Conservation (phyloP, 1,140 invertebrate species). For the Lethrus apterus region DNA sequence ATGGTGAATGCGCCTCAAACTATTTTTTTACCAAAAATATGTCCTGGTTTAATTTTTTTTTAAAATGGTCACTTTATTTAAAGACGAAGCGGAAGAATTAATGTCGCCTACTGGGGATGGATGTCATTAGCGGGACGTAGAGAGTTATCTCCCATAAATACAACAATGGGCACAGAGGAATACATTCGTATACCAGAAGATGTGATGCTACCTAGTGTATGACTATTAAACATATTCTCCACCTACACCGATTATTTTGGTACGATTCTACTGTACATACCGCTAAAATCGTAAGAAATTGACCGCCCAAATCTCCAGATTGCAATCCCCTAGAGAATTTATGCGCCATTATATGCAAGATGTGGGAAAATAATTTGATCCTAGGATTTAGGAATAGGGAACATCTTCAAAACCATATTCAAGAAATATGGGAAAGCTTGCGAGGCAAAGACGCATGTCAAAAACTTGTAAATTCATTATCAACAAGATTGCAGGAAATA, state of each 20-base stretch:
- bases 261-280: slow-evolving; percentile 5
- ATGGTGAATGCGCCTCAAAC: too few species aligned
- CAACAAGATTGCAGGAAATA: not conserved
- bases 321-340: slow-evolving; percentile 3
- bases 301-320: slow-evolving; percentile 6
- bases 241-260: not conserved
- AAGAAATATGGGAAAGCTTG: slow-evolving; percentile 3
- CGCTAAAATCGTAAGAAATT: not conserved
- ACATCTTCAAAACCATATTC: not conserved
- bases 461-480: not conserved
- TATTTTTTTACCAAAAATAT: too few species aligned
- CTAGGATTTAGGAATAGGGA: not conserved
- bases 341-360: not conserved
- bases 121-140: slow-evolving; percentile 3
- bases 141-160: not conserved
- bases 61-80: too few species aligned
- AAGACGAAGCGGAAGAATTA: slow-evolving; percentile 2
- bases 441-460: not conserved
- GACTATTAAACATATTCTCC: slow-evolving; percentile 1
- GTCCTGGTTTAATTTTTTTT: too few species aligned
- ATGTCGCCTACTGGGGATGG: slow-evolving; percentile 6
- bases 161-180: not conserved
- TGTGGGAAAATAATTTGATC: not conserved
- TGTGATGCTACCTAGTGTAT: slow-evolving; percentile 3
- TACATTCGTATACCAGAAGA: slow-evolving; percentile 6